Conservation (phyloP, 2,888 invertebrate species). For the Copidosoma aretas region DNA sequence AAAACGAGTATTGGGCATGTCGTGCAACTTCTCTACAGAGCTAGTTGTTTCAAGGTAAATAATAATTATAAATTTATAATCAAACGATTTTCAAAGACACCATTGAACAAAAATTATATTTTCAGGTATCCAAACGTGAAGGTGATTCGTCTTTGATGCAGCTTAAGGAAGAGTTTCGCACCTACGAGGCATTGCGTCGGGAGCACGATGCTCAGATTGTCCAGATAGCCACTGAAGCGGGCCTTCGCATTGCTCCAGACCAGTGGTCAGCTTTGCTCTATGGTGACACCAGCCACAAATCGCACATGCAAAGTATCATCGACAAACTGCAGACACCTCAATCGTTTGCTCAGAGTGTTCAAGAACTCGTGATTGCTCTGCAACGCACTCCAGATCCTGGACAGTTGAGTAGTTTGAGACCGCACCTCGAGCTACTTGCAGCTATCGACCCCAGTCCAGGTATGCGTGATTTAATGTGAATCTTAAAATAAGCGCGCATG, state of each 20-base stretch:
- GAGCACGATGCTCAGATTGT: constrained; percentile 99
- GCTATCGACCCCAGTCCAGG: constrained; percentile 86
- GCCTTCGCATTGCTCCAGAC: constrained; percentile 94
- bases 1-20: constrained; percentile 99
- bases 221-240: constrained; percentile 97
- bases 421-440: constrained; percentile 83
- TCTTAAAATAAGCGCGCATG: not conserved
- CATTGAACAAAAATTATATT: constrained; percentile 14
- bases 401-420: constrained; percentile 77
- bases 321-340: constrained; percentile 93
- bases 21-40: constrained; percentile 95
- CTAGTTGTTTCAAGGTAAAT: constrained; percentile 94
- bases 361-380: constrained; percentile 87
- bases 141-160: constrained; percentile 98
- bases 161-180: constrained; percentile 93
- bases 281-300: constrained; percentile 93
- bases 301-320: constrained; percentile 94
- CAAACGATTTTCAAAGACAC: too few species aligned
- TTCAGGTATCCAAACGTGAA: constrained; percentile 90
- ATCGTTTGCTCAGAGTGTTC: constrained; percentile 89
- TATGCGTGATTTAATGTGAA: constrained; percentile 52
- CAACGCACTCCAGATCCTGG: constrained; percentile 88
- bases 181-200: constrained; percentile 88
- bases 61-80: not conserved
- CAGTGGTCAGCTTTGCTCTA: constrained; percentile 98